These are phyloP conservation scores for Athetis lepigone DNA, from an alignment of 2,888 invertebrate species.

Conservation along the genomic window DNA sequence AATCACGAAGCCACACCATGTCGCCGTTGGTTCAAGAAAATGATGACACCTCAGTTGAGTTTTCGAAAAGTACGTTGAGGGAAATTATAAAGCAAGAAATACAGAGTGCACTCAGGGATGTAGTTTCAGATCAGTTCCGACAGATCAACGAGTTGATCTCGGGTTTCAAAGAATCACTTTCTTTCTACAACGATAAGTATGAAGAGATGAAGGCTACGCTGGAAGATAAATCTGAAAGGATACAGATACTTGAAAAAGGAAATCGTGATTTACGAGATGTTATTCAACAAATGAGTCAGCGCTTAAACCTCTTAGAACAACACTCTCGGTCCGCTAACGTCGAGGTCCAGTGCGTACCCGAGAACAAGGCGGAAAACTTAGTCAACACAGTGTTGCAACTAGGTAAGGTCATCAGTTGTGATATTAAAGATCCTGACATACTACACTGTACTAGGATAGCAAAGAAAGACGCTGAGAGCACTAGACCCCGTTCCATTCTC, in stretches of 20 bases:
- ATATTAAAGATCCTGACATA: no score
- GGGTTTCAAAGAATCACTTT: constrained; percentile 8
- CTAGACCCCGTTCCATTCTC: no score
- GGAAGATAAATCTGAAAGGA: background rate
- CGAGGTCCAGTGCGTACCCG: no score
- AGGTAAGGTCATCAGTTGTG: no score
- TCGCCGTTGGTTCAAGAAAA: background rate
- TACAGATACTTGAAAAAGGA: constrained; percentile 8
- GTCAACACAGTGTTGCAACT: background rate
- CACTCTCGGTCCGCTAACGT: background rate
- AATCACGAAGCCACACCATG: background rate
- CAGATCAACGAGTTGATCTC: constrained; percentile 11
- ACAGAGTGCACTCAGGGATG: constrained; percentile 3
- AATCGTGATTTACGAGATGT: constrained; percentile 3
- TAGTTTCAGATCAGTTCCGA: background rate
- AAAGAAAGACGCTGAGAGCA: constrained; percentile 2
- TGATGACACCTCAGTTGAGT: constrained; percentile 6
- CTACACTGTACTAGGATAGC: constrained; percentile 1
- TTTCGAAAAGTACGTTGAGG: background rate
- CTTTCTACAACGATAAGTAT: constrained; percentile 3
- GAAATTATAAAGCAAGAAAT: constrained; percentile 13
- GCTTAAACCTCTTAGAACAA: constrained; percentile 2
- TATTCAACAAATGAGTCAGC: constrained; percentile 4
- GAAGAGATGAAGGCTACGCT: constrained; percentile 12
- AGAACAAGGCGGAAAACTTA: constrained; percentile 8